Evolutionary conservation across 2,113 vertebrate species (phyloP), one percentile per base, ranked within the genome.

Genomic region (Onychostoma macrolepis): DNA sequence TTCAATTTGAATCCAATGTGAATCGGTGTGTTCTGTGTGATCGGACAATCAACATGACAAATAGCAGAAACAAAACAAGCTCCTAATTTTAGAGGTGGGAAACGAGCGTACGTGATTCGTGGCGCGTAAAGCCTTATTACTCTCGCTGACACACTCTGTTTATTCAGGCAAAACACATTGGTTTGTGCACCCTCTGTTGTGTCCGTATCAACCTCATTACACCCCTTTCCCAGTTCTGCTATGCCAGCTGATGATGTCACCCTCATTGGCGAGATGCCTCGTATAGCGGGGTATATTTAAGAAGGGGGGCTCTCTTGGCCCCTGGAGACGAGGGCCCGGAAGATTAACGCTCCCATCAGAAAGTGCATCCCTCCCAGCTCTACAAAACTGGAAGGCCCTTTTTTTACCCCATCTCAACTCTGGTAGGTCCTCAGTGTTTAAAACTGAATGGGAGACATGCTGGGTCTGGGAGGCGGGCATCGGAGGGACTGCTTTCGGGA

Each of bases 201-300:
- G 81, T 85, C 89, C 91, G 92, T 91, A 91, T 92, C 91, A 93
- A 93, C 92, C 92, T 92, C 93, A 95, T 95, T 95, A 95, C 92
- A 91, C 83, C 85, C 78, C 84, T 65, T 87, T 83, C 86, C 87
- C 87, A 89, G 81, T 87, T 91, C 90, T 90, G 84, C 76, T 58
- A 88, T 93, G 94, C 95, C 94, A 94, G 91, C 89, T 53, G 88
- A 91, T 95, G 95, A 95, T 94, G 94, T 96, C 94, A 96, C 90
- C 90, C 91, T 88, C 90, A 86, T 89, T 94, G 94, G 93, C 94
- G 88, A 65, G 0, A 36, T 80, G 92, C 92, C 93, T 53, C 69
- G 88, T 86, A 86, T 53, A 56, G 80, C 74, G 53, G 81, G 67
- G 79, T 30, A 43, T 69, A 79, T 63, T 85, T 76, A 67, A 80